Base-by-base conservation (phyloP, 2,888 invertebrate genomes). In the Epistrophella euchroma region DNA sequence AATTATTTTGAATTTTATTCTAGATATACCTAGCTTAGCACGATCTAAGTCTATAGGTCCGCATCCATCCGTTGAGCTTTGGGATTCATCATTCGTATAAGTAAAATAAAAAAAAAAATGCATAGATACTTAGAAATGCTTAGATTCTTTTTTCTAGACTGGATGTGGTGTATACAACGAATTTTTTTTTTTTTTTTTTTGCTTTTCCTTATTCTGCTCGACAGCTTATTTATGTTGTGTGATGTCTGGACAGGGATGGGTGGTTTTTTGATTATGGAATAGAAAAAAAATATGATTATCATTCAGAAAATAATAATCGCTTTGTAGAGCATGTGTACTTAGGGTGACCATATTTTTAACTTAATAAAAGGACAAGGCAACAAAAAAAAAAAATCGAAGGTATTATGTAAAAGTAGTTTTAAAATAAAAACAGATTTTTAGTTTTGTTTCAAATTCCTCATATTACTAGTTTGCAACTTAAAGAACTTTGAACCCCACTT, bases 261-360 rank as follows among this genome's bases (percentile, higher is more conserved):
- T 86, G 82, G 40, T 73, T 73, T 76, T 81, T 81, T 85, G 76
- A 85, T 85, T 85, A 81, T 79, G 75, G 66, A 84, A 79, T 56
- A 75, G 68, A 72, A 72, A 74, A 72, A 68, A 74, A 56, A 9
- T 76, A 58, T 81, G 62, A 81, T 81, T 76, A 85, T 81, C 80
- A 81, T 76, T 73, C 47, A 62, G 35, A 70, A 84, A 75, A 64
- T 68, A 47, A 80, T 62, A 76, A 73, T 55, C 43, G 58, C 64
- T 45, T 45, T 45, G 25, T 15, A 47, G 40, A 15, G 32, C 50
- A 47, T 47, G 9, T 71, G 56, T 56, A 15, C 3, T 60, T 15
- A 13, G 9, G 9, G 60, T 60, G 60, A 60, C 60, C 60, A 60
- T 60, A 15, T 60, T 40, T 37, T 37, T 15, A 13, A 32, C 11